phyloP scores from a whole-genome alignment of 2,888 invertebrate species.

The Drosophila histrio region DNA sequence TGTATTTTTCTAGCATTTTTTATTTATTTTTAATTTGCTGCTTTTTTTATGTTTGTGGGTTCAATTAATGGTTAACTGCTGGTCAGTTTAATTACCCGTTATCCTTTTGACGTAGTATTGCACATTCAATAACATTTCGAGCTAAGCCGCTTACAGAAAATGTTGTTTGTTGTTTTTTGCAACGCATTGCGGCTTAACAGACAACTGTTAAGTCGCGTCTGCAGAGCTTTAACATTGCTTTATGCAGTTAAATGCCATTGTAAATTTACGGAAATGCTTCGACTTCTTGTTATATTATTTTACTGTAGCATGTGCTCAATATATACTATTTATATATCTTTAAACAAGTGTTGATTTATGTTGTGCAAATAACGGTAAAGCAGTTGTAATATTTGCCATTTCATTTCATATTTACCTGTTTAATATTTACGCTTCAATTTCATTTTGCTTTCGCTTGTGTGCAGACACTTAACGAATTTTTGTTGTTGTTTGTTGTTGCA shows the following conservation, averaged over 20 bases:
- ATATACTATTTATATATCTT: constrained; percentile 9
- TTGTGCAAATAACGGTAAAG: constrained; percentile 45
- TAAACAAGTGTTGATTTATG: constrained; percentile 43
- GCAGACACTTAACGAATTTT: constrained; percentile 55
- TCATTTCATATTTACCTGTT: constrained; percentile 49
- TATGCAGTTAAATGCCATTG: background rate
- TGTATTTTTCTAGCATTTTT: background rate
- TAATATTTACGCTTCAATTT: constrained; percentile 66
- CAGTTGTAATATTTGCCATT: constrained; percentile 55
- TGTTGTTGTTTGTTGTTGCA: constrained; percentile 8
- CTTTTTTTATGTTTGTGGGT: constrained; percentile 38
- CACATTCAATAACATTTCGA: background rate
- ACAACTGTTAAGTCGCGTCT: constrained; percentile 7
- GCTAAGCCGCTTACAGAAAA: constrained; percentile 40
- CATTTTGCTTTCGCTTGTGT: constrained; percentile 50
- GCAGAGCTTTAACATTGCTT: constrained; percentile 5
- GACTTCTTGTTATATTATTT: background rate
- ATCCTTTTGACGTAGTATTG: constrained; percentile 41
- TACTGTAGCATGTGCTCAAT: background rate
- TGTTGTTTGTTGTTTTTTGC: background rate
- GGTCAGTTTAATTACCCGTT: constrained; percentile 64
- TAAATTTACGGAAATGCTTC: background rate
- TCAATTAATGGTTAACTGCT: constrained; percentile 76
- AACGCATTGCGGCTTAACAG: constrained; percentile 19
- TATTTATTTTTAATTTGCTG: background rate